Percentiles rank a stretch among this genome's conserved stretches.
Evolutionary conservation across 2,888 invertebrate species (phyloP).

Genomic region (Bruchidius siliquastri): DNA sequence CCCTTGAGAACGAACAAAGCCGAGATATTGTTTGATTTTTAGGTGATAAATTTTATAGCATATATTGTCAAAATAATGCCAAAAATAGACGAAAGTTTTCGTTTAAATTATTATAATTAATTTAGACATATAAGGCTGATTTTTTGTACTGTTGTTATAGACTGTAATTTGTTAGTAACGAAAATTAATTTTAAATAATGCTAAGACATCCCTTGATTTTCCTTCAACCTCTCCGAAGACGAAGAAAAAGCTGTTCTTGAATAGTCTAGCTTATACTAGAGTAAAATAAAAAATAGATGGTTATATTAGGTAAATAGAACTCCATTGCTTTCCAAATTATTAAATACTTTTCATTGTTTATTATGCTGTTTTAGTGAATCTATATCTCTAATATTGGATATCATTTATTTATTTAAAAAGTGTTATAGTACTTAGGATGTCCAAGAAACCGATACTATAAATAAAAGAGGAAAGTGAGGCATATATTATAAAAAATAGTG

Average conservation of each 20-base stretch:
- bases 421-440: background rate
- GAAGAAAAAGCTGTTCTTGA: background rate
- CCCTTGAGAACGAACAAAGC: background rate
- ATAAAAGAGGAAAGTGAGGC: background rate
- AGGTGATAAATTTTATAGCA: background rate
- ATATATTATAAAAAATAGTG: background rate
- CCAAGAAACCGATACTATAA: background rate
- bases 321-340: background rate
- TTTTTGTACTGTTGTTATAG: slow-evolving; percentile 1
- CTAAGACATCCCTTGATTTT: background rate
- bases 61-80: background rate
- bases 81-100: background rate
- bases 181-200: background rate
- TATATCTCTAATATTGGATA: background rate
- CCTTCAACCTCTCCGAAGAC: background rate
- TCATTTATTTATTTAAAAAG: background rate
- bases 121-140: slow-evolving; percentile 2
- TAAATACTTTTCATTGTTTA: background rate
- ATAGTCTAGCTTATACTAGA: background rate
- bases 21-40: background rate
- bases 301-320: background rate
- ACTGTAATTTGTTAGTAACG: background rate
- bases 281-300: background rate
- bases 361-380: background rate
- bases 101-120: background rate